These are phyloP conservation scores for Aporophyla nigra DNA, from an alignment of 2,888 invertebrate genomes.

Conservation along the genomic window DNA sequence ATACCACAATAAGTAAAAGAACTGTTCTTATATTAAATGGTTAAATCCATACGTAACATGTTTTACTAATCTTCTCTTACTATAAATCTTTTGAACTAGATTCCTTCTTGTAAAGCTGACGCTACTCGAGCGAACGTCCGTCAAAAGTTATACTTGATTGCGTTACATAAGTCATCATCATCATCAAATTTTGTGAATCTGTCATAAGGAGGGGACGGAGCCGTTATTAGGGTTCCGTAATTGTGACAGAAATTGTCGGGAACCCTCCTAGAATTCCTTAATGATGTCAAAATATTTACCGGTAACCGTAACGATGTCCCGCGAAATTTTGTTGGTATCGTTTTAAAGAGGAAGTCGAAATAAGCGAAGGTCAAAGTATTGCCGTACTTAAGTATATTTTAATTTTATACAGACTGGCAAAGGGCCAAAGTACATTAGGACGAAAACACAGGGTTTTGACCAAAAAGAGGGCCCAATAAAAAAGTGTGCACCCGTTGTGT, in stretches of 20 bases:
- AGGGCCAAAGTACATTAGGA: neutral
- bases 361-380: constrained; percentile 6
- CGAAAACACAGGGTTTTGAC: neutral
- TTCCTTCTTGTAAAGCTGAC: constrained; percentile 66
- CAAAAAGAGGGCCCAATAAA: neutral
- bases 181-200: constrained; percentile 85
- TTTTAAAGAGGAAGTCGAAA: constrained; percentile 24
- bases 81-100: neutral
- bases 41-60: too few relatives aligned
- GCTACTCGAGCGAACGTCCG: constrained; percentile 76
- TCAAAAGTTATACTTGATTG: constrained; percentile 88
- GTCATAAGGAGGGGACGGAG: constrained; percentile 74
- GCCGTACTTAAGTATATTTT: neutral
- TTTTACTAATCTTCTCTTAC: too few relatives aligned
- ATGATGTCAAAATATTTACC: constrained; percentile 59
- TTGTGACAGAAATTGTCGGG: constrained; percentile 63
- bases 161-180: constrained; percentile 88
- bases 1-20: too few relatives aligned
- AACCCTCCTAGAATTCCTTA: constrained; percentile 51
- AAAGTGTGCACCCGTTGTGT: neutral
- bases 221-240: constrained; percentile 76
- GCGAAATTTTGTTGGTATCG: constrained; percentile 31
- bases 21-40: too few relatives aligned
- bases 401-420: neutral
- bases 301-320: constrained; percentile 27